Evolutionary conservation across 1,140 invertebrate species (phyloP), one percentile per base, ranked within the genome.

Genomic region (Drosophila kikkawai): DNA sequence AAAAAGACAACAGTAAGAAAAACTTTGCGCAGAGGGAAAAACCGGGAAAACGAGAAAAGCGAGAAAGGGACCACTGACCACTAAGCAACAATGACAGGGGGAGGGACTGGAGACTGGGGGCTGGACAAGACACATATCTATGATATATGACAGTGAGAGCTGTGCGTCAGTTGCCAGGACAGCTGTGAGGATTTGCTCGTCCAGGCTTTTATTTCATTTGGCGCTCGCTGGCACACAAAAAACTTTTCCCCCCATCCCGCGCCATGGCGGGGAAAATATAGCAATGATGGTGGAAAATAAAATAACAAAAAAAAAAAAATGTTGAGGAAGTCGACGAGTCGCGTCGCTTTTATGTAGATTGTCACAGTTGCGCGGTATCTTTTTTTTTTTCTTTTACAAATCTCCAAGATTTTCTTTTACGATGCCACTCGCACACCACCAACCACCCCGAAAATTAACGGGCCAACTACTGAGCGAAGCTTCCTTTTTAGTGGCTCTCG

Each of bases 121-220:
- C 48, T 51, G 48, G 29, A 3, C 17, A 17, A 19, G 50, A 51
- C 68, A 82, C 42, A 75, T 60, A 73, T 77, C 82, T 84, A 80
- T 85, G 81, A 84, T 85, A 85, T 84, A 84, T 81, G 81, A 85
- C 82, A 66, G 77, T 44, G 53, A 56, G 36, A 39, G 44, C 55
- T 56, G 75, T 64, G 80, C 77, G 63, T 80, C 77, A 77, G 81
- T 84, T 67, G 77, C 67, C 77, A 85, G 42, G 78, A 73, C 78
- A 85, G 79, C 73, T 50, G 70, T 17, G 51, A 37, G 50, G 51
- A 73, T 65, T 39, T 65, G 51, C 19, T 75, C 61, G 44, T 48
- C 39, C 50, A 39, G 48, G 60, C 53, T 64, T 70, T 63, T 69
- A 39, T 75, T 17, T 44, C n/a, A 44, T 47, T 64, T 64, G 47